Percentiles rank a stretch among this genome's conserved stretches.
These are phyloP conservation scores for Eretmochelys imbricata DNA, from an alignment of 2,113 vertebrate species.

Conservation along the genomic window DNA sequence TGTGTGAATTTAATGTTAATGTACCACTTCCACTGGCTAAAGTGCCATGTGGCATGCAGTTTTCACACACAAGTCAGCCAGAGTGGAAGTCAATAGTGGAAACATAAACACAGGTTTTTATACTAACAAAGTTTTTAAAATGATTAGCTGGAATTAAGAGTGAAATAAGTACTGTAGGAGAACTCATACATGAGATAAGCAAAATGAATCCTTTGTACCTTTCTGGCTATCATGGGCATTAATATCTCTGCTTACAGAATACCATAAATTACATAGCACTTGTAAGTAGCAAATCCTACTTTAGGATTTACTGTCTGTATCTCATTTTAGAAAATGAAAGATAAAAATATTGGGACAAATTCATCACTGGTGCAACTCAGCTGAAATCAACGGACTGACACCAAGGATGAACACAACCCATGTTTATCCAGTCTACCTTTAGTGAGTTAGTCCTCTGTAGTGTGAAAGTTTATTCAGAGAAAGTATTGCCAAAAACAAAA, in stretches of 20 bases:
- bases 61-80: not conserved
- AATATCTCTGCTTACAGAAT: not conserved
- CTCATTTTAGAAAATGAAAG: not conserved
- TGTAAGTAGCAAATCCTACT: no score
- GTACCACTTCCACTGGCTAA: not conserved
- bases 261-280: not conserved
- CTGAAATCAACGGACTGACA: not conserved
- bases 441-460: not conserved
- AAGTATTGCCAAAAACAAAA: not conserved
- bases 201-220: not conserved
- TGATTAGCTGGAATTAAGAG: not conserved
- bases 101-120: not conserved
- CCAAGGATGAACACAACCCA: not conserved
- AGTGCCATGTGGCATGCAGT: not conserved
- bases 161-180: not conserved
- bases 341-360: accelerated
- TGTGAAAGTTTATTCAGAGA: constrained; percentile 27
- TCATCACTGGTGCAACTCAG: not conserved
- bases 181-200: not conserved
- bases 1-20: not conserved
- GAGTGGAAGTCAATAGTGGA: not conserved
- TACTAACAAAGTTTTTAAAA: not conserved
- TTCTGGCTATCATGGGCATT: not conserved
- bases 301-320: not conserved
- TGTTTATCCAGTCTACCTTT: not conserved